phyloP scores from a whole-genome alignment of 1,140 invertebrate genomes.

The Stenopsyche tienmushanensis region DNA sequence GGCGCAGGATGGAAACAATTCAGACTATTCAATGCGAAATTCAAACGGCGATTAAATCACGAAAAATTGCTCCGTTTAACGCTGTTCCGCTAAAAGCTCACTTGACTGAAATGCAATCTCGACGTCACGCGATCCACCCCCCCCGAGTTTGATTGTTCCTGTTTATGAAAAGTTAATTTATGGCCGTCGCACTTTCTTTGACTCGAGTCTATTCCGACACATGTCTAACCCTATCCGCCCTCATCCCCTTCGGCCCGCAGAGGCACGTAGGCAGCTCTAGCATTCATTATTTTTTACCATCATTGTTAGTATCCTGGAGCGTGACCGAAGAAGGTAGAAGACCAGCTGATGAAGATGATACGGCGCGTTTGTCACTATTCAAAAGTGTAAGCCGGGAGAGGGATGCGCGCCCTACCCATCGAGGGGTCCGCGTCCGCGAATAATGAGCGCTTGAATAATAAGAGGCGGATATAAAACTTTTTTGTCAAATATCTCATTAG shows the following conservation, averaged over 20 bases:
- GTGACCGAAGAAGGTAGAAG: not conserved
- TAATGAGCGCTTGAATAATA: constrained; percentile 24
- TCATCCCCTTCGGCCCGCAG: not conserved
- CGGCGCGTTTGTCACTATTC: constrained; percentile 9
- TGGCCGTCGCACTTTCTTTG: not conserved
- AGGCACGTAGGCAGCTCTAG: not conserved
- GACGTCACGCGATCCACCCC: too few species aligned
- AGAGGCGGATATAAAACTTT: constrained; percentile 16
- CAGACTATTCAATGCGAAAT: too few species aligned
- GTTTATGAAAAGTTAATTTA: too few species aligned
- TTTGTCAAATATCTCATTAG: constrained; percentile 24
- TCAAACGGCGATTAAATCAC: too few species aligned
- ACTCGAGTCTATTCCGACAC: not conserved
- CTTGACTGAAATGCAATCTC: too few species aligned
- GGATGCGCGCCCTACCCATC: not conserved
- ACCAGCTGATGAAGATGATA: constrained; percentile 16
- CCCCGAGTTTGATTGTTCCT: too few species aligned
- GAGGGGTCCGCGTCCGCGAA: not conserved
- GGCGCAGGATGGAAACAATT: too few species aligned
- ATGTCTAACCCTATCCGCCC: not conserved
- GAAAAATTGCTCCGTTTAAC: too few species aligned
- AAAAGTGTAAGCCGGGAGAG: not conserved
- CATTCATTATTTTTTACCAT: too few species aligned
- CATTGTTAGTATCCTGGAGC: not conserved
- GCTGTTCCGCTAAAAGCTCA: too few species aligned